Evolutionary conservation across 1,140 invertebrate genomes (phyloP).

Genomic region (Conus betulinus): DNA sequence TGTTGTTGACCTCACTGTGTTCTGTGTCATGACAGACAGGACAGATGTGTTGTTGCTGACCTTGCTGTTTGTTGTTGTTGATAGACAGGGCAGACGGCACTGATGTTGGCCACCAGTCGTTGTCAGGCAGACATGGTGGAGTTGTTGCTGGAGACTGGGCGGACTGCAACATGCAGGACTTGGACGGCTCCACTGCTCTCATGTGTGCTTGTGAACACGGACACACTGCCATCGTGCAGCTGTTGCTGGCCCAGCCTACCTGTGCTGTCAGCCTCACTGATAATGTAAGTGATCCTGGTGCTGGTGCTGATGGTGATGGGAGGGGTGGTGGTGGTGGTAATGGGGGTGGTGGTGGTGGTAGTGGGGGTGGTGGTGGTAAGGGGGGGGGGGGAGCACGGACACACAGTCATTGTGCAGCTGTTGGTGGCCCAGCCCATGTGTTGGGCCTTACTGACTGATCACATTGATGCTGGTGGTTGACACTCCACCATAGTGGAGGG

Average conservation of each 20-base stretch:
- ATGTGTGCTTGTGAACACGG: constrained; percentile 98
- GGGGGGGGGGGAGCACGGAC: too few species aligned
- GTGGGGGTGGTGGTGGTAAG: too few species aligned
- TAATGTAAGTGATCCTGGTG: constrained; percentile 80
- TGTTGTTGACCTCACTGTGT: too few species aligned
- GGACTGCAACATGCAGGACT: constrained; percentile 93
- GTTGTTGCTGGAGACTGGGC: constrained; percentile 90
- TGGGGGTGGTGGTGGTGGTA: too few species aligned
- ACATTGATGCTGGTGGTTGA: too few species aligned
- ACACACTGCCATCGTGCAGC: constrained; percentile 89
- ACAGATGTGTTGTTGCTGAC: too few species aligned
- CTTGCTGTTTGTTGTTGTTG: too few species aligned
- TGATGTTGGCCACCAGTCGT: constrained; percentile 95
- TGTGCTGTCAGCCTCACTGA: constrained; percentile 90
- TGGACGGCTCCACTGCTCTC: constrained; percentile 94
- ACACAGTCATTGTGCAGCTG: too few species aligned
- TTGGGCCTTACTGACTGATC: too few species aligned
- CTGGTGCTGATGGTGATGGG: neutral
- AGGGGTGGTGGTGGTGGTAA: neutral
- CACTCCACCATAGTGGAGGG: too few species aligned
- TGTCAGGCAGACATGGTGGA: constrained; percentile 89
- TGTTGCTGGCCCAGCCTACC: constrained; percentile 87
- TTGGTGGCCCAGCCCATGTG: too few species aligned
- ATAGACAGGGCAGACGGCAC: constrained; percentile 88
- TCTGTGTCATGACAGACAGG: too few species aligned